These are phyloP conservation scores for Pseudomyrmex concolor DNA, from an alignment of 1,140 invertebrate genomes.

Conservation along the genomic window DNA sequence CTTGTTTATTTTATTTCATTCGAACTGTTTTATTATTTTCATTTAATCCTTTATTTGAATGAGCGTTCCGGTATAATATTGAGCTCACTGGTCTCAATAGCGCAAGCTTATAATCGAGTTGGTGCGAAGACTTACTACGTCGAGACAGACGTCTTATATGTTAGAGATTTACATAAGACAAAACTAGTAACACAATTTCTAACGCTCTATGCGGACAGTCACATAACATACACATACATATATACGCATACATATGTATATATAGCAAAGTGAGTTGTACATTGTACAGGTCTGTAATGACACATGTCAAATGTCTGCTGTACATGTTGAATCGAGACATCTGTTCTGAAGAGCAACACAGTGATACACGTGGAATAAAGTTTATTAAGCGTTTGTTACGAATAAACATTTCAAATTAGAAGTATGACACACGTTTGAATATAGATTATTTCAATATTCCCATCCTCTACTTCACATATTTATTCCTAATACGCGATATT, in stretches of 20 bases:
- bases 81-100: neutral
- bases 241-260: neutral
- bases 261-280: too few relatives aligned
- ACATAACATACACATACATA: neutral
- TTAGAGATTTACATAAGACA: slow-evolving; percentile 56
- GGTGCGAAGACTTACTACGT: slow-evolving; percentile 64
- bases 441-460: too few relatives aligned
- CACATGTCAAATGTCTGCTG: slow-evolving; percentile 16
- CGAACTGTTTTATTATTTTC: too few relatives aligned
- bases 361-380: slow-evolving; percentile 74
- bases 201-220: slow-evolving; percentile 29
- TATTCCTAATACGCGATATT: too few relatives aligned
- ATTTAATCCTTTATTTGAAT: too few relatives aligned
- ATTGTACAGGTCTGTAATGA: neutral
- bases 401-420: slow-evolving; percentile 11
- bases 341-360: slow-evolving; percentile 36
- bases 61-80: too few relatives aligned
- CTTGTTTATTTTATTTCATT: too few relatives aligned
- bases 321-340: slow-evolving; percentile 34
- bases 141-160: slow-evolving; percentile 47
- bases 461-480: too few relatives aligned
- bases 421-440: neutral
- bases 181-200: slow-evolving; percentile 51
- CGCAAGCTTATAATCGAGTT: slow-evolving; percentile 30
- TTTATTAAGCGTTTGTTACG: slow-evolving; percentile 76